Conservation (phyloP, 1,140 invertebrate genomes). For the Nixonia krombeini region DNA sequence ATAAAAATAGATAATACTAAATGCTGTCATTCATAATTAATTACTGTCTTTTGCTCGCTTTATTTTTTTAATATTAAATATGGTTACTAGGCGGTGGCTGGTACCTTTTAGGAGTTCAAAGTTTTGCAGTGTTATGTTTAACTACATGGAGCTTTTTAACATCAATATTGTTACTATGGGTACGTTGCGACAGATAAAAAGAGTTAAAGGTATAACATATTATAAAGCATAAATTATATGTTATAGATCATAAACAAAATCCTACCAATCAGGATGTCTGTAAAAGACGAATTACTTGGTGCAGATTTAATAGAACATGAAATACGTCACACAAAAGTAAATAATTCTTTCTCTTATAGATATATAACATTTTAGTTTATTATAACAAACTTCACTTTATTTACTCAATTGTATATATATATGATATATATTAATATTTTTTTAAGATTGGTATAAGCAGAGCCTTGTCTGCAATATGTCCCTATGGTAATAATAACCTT, state of each 20-base stretch:
- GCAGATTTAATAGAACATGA: constrained; percentile 91
- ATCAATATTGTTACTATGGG: constrained; percentile 81
- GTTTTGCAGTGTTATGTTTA: constrained; percentile 80
- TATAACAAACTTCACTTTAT: neutral
- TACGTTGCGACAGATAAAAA: constrained; percentile 45
- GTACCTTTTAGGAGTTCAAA: constrained; percentile 88
- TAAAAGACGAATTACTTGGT: constrained; percentile 87
- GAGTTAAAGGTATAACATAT: neutral
- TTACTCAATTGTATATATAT: neutral
- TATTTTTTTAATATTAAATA: neutral
- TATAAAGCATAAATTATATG: neutral
- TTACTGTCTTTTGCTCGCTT: neutral
- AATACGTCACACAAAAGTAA: constrained; percentile 77
- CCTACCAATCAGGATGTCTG: constrained; percentile 86
- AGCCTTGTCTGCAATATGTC: constrained; percentile 71
- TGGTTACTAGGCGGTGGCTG: constrained; percentile 90
- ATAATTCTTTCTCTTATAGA: constrained; percentile 4
- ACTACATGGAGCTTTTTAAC: constrained; percentile 79
- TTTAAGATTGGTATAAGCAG: constrained; percentile 75
- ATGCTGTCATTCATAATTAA: neutral
- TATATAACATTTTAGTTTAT: neutral
- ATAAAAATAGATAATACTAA: neutral
- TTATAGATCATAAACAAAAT: constrained; percentile 80
- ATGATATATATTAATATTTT: neutral
- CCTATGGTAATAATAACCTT: constrained; percentile 53